A percentile compares a stretch with the other conserved stretches of the same genome.
Conservation (phyloP, 2,888 invertebrate genomes). For the Subacronicta megacephala region DNA sequence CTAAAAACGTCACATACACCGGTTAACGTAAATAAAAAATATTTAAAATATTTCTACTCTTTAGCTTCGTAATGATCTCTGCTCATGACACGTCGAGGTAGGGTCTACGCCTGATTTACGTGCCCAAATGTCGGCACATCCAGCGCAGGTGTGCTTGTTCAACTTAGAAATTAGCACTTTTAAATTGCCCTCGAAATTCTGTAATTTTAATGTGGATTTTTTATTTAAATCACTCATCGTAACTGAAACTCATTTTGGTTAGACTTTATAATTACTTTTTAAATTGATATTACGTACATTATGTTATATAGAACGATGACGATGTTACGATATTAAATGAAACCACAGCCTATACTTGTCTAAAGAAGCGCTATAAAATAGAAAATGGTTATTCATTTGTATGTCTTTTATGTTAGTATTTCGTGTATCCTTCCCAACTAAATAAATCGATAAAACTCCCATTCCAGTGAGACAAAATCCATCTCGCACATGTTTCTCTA, state of each 20-base stretch:
- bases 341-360: no score
- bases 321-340: no score
- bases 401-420: no score
- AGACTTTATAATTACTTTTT: not conserved
- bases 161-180: slow-evolving; percentile 57
- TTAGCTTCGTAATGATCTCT: slow-evolving; percentile 65
- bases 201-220: slow-evolving; percentile 5
- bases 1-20: slow-evolving; percentile 1
- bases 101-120: slow-evolving; percentile 64
- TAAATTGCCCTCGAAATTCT: slow-evolving; percentile 35
- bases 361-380: no score
- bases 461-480: slow-evolving; percentile 53
- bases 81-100: slow-evolving; percentile 61
- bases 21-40: slow-evolving; percentile 42
- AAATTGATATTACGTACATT: not conserved
- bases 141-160: slow-evolving; percentile 60
- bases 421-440: slow-evolving; percentile 15
- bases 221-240: not conserved
- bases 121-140: slow-evolving; percentile 51
- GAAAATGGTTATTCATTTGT: no score
- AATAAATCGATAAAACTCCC: slow-evolving; percentile 46
- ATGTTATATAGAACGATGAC: no score
- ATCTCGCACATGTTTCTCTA: slow-evolving; percentile 64
- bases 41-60: slow-evolving; percentile 38
- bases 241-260: not conserved